Conservation (phyloP, 2,113 vertebrate species). For the Myrmecobius fasciatus region DNA sequence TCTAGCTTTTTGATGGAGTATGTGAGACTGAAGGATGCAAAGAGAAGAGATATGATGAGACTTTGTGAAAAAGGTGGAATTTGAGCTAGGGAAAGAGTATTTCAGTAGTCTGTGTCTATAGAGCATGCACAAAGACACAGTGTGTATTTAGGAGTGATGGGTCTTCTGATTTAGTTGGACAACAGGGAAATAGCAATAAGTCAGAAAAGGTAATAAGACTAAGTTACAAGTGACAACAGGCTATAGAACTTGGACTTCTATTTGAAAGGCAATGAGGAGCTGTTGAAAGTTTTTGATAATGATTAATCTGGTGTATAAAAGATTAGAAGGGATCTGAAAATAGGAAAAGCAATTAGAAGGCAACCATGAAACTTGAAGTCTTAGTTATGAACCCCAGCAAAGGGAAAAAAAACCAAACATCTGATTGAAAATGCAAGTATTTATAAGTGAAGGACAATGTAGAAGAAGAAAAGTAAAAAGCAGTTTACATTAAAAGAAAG, state of each 20-base stretch:
- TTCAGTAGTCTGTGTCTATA: background rate
- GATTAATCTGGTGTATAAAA: background rate
- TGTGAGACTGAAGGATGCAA: background rate
- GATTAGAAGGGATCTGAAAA: background rate
- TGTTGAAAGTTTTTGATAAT: background rate
- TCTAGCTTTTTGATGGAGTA: background rate
- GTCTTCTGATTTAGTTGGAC: background rate
- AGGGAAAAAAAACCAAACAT: background rate
- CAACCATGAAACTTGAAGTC: background rate
- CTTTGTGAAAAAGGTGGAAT: background rate
- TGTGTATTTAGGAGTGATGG: background rate
- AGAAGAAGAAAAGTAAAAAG: background rate
- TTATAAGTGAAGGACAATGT: background rate
- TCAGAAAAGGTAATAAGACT: background rate
- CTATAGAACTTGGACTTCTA: background rate
- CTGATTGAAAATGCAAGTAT: background rate
- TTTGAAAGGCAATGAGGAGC: background rate
- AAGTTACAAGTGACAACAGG: too few relatives aligned
- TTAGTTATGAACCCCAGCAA: background rate
- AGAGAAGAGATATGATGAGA: background rate
- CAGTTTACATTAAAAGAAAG: background rate
- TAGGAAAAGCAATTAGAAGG: background rate
- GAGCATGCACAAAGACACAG: too few relatives aligned
- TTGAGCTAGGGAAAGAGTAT: background rate
- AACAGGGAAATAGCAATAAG: background rate